Evolutionary conservation across 2,797 vertebrate species (phyloP).

Genomic region (Vipera latastei): DNA sequence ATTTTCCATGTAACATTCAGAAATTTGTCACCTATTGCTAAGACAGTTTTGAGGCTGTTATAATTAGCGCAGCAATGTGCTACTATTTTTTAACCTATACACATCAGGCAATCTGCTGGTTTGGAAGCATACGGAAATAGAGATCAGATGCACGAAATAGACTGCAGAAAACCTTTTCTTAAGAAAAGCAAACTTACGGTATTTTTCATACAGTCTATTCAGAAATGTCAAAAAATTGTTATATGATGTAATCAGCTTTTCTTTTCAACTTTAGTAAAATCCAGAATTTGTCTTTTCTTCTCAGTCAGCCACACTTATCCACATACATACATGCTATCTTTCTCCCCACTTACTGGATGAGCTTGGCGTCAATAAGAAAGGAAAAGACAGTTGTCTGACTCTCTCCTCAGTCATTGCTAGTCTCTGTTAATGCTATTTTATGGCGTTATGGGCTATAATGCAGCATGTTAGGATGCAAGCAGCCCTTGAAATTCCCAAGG

Average conservation of each 20-base stretch:
- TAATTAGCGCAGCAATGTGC: constrained; percentile 50
- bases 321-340: background rate
- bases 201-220: constrained; percentile 6
- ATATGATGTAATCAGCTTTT: background rate
- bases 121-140: background rate
- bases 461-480: background rate
- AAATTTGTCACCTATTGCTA: constrained; percentile 16
- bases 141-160: background rate
- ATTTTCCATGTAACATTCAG: constrained; percentile 21
- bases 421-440: background rate
- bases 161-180: background rate
- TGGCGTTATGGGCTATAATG: background rate
- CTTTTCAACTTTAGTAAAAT: background rate
- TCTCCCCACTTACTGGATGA: background rate
- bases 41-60: constrained; percentile 25
- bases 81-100: constrained; percentile 54
- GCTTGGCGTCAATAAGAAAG: background rate
- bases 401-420: background rate
- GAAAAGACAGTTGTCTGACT: background rate
- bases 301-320: background rate
- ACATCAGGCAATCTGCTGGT: constrained; percentile 13
- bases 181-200: background rate
- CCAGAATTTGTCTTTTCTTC: background rate
- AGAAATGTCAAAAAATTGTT: background rate
- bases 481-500: too few species aligned